These are phyloP conservation scores for Crotalus horridus DNA, from an alignment of 2,113 vertebrate genomes.

Conservation along the genomic window DNA sequence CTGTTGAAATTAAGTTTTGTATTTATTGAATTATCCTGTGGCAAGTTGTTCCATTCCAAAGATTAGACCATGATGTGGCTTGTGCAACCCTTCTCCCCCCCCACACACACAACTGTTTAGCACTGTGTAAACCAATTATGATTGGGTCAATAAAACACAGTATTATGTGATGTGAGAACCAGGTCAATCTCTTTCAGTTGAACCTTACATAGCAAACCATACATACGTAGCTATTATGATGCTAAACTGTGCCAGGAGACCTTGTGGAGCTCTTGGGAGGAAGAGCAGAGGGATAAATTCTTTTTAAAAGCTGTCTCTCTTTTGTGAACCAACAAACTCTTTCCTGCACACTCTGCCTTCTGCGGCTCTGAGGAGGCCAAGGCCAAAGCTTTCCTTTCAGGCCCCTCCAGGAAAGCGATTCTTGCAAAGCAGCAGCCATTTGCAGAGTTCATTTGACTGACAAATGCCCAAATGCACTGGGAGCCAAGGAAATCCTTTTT, in stretches of 20 bases:
- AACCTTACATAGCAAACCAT: not conserved
- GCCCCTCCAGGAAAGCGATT: conserved; percentile 17
- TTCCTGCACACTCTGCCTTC: not conserved
- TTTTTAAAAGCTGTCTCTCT: not conserved
- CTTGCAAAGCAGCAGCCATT: conserved; percentile 4
- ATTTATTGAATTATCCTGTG: no score
- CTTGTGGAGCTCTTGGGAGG: no score
- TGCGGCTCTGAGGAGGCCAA: not conserved
- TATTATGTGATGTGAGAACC: not conserved
- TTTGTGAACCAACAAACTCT: not conserved
- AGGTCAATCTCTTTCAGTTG: not conserved
- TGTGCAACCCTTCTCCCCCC: no score
- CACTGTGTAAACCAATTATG: not conserved
- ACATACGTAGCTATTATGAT: not conserved
- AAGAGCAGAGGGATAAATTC: not conserved
- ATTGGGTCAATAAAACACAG: not conserved
- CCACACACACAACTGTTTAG: not conserved
- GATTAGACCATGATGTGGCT: no score
- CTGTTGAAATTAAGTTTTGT: no score
- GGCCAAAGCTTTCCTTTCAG: conserved; percentile 17
- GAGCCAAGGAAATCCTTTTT: conserved; percentile 51
- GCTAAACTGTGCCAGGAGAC: not conserved
- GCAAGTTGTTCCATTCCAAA: no score
- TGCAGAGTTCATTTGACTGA: conserved; percentile 42
- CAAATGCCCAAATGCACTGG: conserved; percentile 40